phyloP scores from a whole-genome alignment of 1,140 invertebrate species.

The Meloidogyne floridensis region DNA sequence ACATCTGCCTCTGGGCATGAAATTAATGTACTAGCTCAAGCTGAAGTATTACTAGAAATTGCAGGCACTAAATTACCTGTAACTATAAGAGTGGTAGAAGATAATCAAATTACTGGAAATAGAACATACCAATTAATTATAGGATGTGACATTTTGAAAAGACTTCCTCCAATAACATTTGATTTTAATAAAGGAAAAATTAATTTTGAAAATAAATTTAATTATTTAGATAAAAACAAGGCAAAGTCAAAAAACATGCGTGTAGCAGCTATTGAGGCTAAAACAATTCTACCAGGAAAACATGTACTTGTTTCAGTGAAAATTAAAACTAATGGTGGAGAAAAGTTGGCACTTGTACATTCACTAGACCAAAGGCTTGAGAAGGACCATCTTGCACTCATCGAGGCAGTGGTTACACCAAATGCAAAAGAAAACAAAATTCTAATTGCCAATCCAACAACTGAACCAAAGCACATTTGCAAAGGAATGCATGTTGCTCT shows the following conservation, averaged over 20 bases:
- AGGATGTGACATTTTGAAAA: conserved; percentile 14
- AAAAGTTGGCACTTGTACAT: background rate
- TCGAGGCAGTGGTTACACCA: background rate
- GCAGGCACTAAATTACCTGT: background rate
- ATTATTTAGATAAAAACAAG: no score
- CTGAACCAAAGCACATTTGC: background rate
- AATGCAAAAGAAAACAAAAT: background rate
- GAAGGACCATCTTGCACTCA: background rate
- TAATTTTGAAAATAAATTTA: no score
- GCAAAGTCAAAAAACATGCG: no score
- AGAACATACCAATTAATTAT: conserved; percentile 15
- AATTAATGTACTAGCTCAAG: background rate
- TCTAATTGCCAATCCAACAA: conserved; percentile 4
- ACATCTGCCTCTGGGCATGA: background rate
- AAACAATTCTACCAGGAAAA: background rate
- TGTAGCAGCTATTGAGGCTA: no score
- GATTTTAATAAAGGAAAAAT: background rate
- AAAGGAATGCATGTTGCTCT: background rate
- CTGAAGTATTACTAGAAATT: background rate
- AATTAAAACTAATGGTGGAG: background rate
- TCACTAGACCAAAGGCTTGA: background rate
- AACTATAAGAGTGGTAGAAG: background rate
- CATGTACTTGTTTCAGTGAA: background rate
- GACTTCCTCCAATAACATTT: background rate
- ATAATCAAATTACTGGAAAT: background rate